phyloP scores from a whole-genome alignment of 2,888 invertebrate genomes.

The Mesochorus sp. region DNA sequence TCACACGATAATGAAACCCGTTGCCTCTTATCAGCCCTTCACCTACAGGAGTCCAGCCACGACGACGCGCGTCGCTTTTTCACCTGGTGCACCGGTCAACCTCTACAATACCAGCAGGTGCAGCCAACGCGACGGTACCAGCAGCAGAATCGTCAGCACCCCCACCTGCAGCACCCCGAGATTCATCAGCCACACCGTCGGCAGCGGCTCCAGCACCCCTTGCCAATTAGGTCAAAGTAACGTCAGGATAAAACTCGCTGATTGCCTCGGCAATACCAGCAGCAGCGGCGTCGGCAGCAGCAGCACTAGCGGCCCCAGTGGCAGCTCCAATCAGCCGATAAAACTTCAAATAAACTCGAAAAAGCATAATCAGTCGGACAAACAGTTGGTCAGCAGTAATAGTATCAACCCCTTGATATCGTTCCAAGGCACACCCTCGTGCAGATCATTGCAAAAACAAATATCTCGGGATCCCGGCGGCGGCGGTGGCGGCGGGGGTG shows the following conservation, averaged over 20 bases:
- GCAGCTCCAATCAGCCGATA: conserved; percentile 73
- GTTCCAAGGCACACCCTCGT: conserved; percentile 73
- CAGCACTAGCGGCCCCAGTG: conserved; percentile 39
- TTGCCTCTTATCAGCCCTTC: conserved; percentile 76
- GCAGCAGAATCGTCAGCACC: conserved; percentile 70
- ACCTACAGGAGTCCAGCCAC: conserved; percentile 77
- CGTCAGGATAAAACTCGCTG: conserved; percentile 75
- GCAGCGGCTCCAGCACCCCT: conserved; percentile 69
- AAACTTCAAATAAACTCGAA: conserved; percentile 78
- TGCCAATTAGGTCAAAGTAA: conserved; percentile 72
- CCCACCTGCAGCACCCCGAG: conserved; percentile 75
- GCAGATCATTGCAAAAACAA: conserved; percentile 84
- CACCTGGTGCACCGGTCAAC: conserved; percentile 78
- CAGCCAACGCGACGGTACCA: conserved; percentile 70
- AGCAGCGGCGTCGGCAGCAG: conserved; percentile 55
- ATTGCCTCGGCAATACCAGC: conserved; percentile 74
- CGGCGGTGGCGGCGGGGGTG: conserved; percentile 57
- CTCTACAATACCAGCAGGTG: conserved; percentile 77
- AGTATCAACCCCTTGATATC: too few relatives aligned
- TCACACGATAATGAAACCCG: conserved; percentile 81
- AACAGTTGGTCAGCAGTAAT: conserved; percentile 65
- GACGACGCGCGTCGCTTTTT: conserved; percentile 74
- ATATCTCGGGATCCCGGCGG: conserved; percentile 79
- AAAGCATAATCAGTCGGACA: conserved; percentile 74
- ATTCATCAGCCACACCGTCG: conserved; percentile 75